Conservation (phyloP, 1,140 invertebrate genomes). For the Drosophila micromelanica region DNA sequence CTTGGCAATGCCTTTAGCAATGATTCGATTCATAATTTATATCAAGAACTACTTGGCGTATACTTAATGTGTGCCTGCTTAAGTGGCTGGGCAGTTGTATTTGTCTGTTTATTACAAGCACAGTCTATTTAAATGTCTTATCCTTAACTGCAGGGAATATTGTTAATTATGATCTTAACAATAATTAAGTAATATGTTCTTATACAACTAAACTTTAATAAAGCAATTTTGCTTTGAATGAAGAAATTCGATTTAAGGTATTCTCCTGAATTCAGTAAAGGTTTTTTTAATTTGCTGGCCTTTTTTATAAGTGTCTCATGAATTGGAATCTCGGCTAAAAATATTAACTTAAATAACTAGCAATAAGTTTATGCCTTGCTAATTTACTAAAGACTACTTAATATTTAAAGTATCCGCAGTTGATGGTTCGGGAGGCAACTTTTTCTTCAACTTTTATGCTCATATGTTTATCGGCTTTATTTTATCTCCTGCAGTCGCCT, state of each 20-base stretch:
- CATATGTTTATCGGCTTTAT: slow-evolving; percentile 47
- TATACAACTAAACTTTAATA: no score
- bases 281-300: no score
- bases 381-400: slow-evolving; percentile 36
- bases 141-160: no score
- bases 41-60: slow-evolving; percentile 13
- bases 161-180: no score
- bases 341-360: slow-evolving; percentile 11
- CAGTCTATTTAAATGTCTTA: neutral
- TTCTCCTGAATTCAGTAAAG: no score
- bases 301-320: neutral
- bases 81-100: slow-evolving; percentile 11
- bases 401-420: slow-evolving; percentile 6
- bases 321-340: neutral
- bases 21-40: slow-evolving; percentile 46
- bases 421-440: neutral
- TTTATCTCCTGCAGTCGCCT: slow-evolving; percentile 29
- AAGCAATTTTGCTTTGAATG: no score
- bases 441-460: slow-evolving; percentile 30
- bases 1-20: slow-evolving; percentile 28
- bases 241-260: no score
- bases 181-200: no score
- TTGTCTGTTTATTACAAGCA: slow-evolving; percentile 1
- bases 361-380: slow-evolving; percentile 16
- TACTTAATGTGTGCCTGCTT: slow-evolving; percentile 23